A percentile compares a stretch with the other conserved stretches of the same genome.
Evolutionary conservation across 2,113 vertebrate species (phyloP).

Genomic region (Sakesphorus luctuosus): DNA sequence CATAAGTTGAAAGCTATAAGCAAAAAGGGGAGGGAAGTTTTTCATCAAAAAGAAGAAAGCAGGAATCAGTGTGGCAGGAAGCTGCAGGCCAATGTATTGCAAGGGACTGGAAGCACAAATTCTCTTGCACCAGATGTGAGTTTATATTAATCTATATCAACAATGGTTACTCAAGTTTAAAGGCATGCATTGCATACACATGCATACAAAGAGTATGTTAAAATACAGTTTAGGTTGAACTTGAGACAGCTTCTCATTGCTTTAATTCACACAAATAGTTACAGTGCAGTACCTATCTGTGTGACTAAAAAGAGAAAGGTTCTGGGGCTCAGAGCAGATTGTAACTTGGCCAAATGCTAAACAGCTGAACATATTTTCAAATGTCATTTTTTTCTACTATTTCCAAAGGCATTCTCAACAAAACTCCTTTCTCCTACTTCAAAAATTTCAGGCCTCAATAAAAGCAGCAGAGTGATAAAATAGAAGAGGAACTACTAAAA

Average conservation of each 20-base stretch:
- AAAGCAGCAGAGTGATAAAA: background rate
- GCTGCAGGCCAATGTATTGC: background rate
- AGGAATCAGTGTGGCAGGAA: background rate
- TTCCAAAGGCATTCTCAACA: background rate
- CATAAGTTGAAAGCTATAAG: conserved; percentile 31
- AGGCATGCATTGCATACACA: background rate
- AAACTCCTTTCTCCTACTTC: background rate
- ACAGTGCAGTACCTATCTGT: background rate
- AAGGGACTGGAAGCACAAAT: background rate
- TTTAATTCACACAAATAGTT: background rate
- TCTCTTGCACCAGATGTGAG: background rate
- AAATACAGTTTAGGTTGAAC: background rate
- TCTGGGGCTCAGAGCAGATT: background rate
- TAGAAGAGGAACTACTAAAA: background rate
- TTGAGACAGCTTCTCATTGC: background rate
- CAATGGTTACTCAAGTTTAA: background rate
- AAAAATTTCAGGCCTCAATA: background rate
- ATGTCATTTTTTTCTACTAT: background rate
- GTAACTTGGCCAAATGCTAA: background rate
- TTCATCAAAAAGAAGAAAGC: background rate
- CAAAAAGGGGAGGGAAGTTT: background rate
- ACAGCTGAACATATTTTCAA: background rate
- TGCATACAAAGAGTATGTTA: background rate
- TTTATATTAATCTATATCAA: background rate
- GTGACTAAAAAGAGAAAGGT: background rate